phyloP scores from a whole-genome alignment of 2,888 invertebrate genomes.

The Cremastinae sp. region DNA sequence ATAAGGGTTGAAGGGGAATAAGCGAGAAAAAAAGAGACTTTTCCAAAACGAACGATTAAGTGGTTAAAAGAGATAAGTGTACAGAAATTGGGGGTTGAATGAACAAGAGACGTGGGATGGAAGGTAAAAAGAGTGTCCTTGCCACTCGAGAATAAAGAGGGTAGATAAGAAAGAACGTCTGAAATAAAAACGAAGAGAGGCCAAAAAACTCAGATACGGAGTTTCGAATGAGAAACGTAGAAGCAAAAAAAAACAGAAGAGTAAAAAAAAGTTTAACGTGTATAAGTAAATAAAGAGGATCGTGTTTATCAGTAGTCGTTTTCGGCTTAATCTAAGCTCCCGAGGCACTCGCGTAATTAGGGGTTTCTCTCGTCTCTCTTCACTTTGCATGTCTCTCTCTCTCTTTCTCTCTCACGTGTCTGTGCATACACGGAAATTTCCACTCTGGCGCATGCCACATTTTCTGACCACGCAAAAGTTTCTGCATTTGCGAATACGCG shows the following conservation, averaged over 20 bases:
- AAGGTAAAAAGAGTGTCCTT: too few relatives aligned
- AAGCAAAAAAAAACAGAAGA: background rate
- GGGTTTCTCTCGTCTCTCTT: constrained; percentile 52
- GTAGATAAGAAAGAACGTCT: background rate
- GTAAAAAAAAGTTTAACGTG: too few relatives aligned
- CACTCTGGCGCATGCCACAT: constrained; percentile 15
- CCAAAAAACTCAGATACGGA: too few relatives aligned
- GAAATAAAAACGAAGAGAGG: too few relatives aligned
- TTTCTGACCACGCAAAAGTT: constrained; percentile 27
- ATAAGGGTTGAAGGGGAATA: too few relatives aligned
- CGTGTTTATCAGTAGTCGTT: constrained; percentile 75
- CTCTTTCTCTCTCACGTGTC: constrained; percentile 16
- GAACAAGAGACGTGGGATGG: background rate
- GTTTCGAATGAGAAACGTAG: background rate
- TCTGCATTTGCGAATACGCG: too few relatives aligned
- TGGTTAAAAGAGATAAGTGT: background rate
- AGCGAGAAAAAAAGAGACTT: too few relatives aligned
- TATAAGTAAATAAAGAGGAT: constrained; percentile 49
- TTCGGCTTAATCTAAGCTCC: constrained; percentile 75
- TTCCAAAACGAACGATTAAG: background rate
- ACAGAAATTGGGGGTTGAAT: background rate
- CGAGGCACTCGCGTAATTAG: constrained; percentile 75
- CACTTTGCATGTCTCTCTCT: too few relatives aligned
- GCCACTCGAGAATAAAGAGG: background rate
- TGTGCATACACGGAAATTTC: too few relatives aligned